Evolutionary conservation across 2,113 vertebrate genomes (phyloP), one percentile per base, ranked within the genome.

Genomic region (Kryptolebias marmoratus): DNA sequence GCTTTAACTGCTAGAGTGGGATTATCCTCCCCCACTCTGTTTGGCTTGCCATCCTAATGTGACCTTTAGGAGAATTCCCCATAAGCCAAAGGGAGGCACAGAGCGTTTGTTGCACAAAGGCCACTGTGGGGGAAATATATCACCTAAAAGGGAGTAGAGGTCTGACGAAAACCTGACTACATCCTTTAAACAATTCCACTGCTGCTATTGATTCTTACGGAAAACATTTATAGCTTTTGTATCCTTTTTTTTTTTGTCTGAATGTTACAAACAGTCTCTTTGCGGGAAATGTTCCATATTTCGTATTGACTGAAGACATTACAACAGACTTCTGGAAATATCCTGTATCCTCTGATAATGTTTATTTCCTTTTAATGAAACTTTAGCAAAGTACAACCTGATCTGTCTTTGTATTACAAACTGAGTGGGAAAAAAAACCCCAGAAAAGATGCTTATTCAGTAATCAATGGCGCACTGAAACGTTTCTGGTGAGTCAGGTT

Each of bases 31-130:
- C 67, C 68, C 64, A 66, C 71, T 79, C 61, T 79, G 73, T 84
- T 87, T 87, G 86, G 68, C 65, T 80, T 62, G 44, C 72, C 76
- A 78, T 89, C 81, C 75, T 89, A 85, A 87, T 74, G 81, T 90
- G 90, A 92, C 90, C 90, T 92, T 91, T 89, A 60, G 77, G 77
- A 88, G 77, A 77, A 84, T 89, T 91, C 80, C 81, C 91, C 73
- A 55, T 86, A 87, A 84, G 68, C 80, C 28, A 32, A 55, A 57
- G 6, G 58, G 58, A 68, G 82, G 77, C 83, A 47, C 79, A 54
- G 70, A 75, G 80, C 42, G 8, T 73, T 31, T 79, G 73, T 80
- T 81, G 68, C 76, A 78, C 73, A 90, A 90, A 91, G 90, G 87
- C 88, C 82, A 90, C 69, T 54, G 50, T 22, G 72, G 79, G 59